These are phyloP conservation scores for Cecidostiba fungosa DNA, from an alignment of 2,888 invertebrate genomes.

Conservation along the genomic window DNA sequence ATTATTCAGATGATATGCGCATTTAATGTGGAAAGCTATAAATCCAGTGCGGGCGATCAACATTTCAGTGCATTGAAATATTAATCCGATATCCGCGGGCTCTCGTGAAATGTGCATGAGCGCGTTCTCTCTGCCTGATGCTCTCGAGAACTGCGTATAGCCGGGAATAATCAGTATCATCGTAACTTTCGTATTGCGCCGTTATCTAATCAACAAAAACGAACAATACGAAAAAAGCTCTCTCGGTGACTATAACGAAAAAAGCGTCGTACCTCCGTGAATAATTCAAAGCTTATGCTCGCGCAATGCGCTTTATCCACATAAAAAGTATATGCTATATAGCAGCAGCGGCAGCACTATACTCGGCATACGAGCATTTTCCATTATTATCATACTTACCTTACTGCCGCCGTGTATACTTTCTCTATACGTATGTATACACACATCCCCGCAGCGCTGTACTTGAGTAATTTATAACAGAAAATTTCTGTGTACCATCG, in stretches of 20 bases:
- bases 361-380: conserved; percentile 19
- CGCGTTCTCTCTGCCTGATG: too few relatives aligned
- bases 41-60: conserved; percentile 46
- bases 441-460: background rate
- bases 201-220: conserved; percentile 21
- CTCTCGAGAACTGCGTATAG: too few relatives aligned
- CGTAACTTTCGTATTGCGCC: conserved; percentile 63
- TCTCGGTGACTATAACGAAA: background rate
- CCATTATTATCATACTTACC: conserved; percentile 49
- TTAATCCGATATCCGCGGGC: conserved; percentile 29
- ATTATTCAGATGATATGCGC: conserved; percentile 52
- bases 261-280: background rate
- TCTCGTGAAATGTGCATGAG: background rate
- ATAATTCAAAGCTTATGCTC: background rate
- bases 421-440: background rate
- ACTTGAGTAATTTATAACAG: conserved; percentile 44
- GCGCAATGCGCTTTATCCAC: background rate
- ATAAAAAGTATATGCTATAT: too few relatives aligned
- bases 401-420: too few relatives aligned
- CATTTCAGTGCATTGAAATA: conserved; percentile 40
- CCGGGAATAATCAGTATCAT: too few relatives aligned
- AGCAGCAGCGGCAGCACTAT: background rate
- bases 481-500: conserved; percentile 26
- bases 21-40: conserved; percentile 48
- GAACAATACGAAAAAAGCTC: conserved; percentile 1